phyloP scores from a whole-genome alignment of 2,113 vertebrate species.

The Pluvianellus socialis region DNA sequence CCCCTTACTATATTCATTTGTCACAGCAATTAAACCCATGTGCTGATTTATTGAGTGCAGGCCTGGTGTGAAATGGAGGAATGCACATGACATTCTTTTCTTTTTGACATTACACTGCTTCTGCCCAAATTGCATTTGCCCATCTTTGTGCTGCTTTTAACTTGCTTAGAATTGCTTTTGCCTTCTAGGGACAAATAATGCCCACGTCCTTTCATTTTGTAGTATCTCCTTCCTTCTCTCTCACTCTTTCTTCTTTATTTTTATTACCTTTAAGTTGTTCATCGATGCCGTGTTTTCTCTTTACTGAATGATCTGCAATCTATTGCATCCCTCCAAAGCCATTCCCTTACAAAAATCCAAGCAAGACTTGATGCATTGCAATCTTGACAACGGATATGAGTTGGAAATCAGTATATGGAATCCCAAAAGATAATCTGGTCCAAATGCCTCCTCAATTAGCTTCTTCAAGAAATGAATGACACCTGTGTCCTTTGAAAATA shows the following conservation, averaged over 20 bases:
- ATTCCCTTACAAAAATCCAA: neutral
- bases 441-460: neutral
- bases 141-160: neutral
- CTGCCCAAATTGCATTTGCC: neutral
- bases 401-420: neutral
- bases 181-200: neutral
- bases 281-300: neutral
- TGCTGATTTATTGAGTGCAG: conserved; percentile 30
- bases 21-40: conserved; percentile 53
- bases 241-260: neutral
- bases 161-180: neutral
- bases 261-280: neutral
- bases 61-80: neutral
- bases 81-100: neutral
- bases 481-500: neutral
- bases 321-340: accelerated
- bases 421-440: neutral
- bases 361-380: neutral
- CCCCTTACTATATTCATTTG: neutral
- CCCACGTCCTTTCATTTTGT: neutral
- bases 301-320: neutral
- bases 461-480: neutral
- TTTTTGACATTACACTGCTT: neutral
- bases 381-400: neutral
- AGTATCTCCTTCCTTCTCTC: neutral